Evolutionary conservation across 2,113 vertebrate genomes (phyloP).

Genomic region (Embiotoca jacksoni): DNA sequence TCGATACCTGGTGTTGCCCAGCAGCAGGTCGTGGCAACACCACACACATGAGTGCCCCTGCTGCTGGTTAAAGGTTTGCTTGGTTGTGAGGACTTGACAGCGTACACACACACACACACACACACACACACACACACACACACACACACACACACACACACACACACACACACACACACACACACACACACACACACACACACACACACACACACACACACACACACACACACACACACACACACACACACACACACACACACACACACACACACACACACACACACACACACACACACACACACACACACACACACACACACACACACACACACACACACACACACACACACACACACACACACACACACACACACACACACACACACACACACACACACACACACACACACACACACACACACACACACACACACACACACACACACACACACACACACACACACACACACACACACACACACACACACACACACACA

Average conservation of each 20-base stretch:
- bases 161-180: not conserved
- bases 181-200: no score
- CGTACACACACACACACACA: constrained; percentile 12
- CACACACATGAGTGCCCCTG: constrained; percentile 41
- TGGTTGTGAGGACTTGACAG: constrained; percentile 35
- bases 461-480: constrained; percentile 6
- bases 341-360: constrained; percentile 13
- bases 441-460: constrained; percentile 5
- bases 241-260: not conserved
- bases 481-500: not conserved
- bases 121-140: not conserved
- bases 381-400: not conserved
- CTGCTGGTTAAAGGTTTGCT: constrained; percentile 61
- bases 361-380: not conserved
- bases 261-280: not conserved
- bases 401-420: not conserved
- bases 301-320: not conserved
- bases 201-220: constrained; percentile 15
- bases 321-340: not conserved
- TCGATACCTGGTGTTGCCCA: constrained; percentile 42
- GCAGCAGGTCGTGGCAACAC: constrained; percentile 40
- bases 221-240: constrained; percentile 15
- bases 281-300: not conserved
- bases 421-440: no score
- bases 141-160: not conserved